A percentile compares a stretch with the other conserved stretches of the same genome.
Evolutionary conservation across 64 coral and sea anemone genomes (phyloP).

Genomic region (Trachythela sp.): DNA sequence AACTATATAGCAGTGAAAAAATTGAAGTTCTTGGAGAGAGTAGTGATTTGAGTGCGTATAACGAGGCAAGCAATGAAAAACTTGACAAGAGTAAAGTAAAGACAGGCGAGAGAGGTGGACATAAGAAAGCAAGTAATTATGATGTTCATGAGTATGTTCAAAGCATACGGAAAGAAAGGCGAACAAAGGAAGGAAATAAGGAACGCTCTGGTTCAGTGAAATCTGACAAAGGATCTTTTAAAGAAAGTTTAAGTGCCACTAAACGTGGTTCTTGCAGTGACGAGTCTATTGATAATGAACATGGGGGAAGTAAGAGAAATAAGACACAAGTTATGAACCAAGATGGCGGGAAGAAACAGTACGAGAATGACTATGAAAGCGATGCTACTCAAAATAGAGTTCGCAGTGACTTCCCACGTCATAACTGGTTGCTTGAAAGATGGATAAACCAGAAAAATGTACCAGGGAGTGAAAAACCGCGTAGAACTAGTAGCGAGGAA

Average conservation of each 20-base stretch:
- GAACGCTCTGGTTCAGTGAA: neutral
- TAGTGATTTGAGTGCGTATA: too few relatives aligned
- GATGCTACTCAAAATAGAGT: conserved; percentile 82
- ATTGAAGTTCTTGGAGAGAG: neutral
- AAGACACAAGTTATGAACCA: neutral
- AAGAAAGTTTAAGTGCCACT: neutral
- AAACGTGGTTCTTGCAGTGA: neutral
- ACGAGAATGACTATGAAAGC: neutral
- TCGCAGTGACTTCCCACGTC: conserved; percentile 81
- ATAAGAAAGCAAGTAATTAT: too few relatives aligned
- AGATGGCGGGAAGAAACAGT: neutral
- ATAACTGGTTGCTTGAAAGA: conserved; percentile 94
- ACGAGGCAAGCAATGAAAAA: neutral
- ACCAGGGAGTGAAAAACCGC: neutral
- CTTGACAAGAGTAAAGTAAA: neutral
- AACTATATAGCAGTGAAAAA: neutral
- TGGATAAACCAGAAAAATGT: conserved; percentile 78
- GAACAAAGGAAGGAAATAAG: neutral
- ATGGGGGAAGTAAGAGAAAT: neutral
- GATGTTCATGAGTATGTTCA: neutral
- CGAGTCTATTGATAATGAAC: neutral
- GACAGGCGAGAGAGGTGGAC: too few relatives aligned
- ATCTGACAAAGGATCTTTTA: neutral
- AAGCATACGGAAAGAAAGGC: neutral
- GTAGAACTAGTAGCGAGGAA: conserved; percentile 17